These are phyloP conservation scores for Pemphigus obesinymphae DNA, from an alignment of 1,140 invertebrate species.

Conservation along the genomic window DNA sequence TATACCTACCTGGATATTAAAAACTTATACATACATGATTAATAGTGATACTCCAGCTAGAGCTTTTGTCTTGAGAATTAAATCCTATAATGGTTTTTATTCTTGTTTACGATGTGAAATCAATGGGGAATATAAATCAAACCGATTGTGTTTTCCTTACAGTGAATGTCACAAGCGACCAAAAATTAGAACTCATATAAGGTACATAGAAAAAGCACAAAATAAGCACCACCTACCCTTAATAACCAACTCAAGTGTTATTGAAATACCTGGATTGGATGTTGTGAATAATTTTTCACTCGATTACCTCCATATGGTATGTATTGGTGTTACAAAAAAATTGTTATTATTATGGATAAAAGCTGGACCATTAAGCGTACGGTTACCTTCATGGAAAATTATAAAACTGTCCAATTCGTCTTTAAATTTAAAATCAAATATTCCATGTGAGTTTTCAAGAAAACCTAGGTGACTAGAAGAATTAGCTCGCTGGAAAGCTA, in stretches of 20 bases:
- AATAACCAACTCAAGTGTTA: background rate
- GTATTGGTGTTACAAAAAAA: background rate
- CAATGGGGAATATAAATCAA: background rate
- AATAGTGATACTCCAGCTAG: no score
- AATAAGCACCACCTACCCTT: background rate
- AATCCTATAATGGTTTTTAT: no score
- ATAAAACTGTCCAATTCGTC: background rate
- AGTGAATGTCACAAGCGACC: background rate
- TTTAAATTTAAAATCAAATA: no score
- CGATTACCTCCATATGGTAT: background rate
- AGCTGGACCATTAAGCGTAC: background rate
- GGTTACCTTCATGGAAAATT: background rate
- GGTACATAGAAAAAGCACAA: no score
- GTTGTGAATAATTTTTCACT: background rate
- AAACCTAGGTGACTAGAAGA: background rate
- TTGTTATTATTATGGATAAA: no score
- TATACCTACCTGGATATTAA: slow-evolving; percentile 45
- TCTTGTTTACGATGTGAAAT: slow-evolving; percentile 46
- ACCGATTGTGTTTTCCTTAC: background rate
- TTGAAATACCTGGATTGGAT: background rate
- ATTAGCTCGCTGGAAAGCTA: background rate
- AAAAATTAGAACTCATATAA: no score
- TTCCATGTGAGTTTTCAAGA: no score
- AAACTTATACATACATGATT: no score
- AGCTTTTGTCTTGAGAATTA: background rate